Evolutionary conservation across 2,888 invertebrate species (phyloP), one percentile per base, ranked within the genome.

Genomic region (Ceraclea dissimilis): DNA sequence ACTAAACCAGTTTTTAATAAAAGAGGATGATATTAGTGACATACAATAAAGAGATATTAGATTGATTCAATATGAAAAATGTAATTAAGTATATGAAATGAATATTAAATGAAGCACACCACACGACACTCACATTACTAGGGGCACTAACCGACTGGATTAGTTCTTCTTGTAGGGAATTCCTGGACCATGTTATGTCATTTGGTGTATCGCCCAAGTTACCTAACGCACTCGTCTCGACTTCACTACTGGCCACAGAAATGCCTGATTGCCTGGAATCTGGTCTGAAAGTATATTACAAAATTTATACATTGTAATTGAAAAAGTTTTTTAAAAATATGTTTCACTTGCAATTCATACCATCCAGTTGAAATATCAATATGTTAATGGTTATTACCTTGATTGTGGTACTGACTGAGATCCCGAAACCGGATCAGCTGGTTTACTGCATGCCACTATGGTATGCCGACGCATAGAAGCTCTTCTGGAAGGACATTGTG

Each of bases 401-500:
- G 88, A 88, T 66, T 89, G 86, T 51, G 89, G 89, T 64, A 86
- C 77, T 20, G 86, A 86, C 56, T 82, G 78, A 2, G 79, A 81
- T 59, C 80, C 83, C 53, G 76, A 78, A 58, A 66, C 71, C 58
- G 56, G 65, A 54, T 74, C 71, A 69, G 65, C 79, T 63, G 71
- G 76, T 63, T 70, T 71, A 69, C 75, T 81, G 73, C 71, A 79
- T 59, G 83, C 82, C 63, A 82, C 84, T 17, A 82, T 80, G 59
- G 79, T 87, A 71, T 85, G 90, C 56, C 83, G 84, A 53, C 83
- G 79, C 74, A 80, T 79, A 21, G 83, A 84, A 48, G 81, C 84
- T 54, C 86, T 79, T 56, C 86, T 78, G 47, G 85, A 84, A 56
- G 87, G 86, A 67, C 88, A 86, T 68, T 89, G 88, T 48, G 89